Conservation (phyloP, 2,888 invertebrate species). For the Cepaea hortensis region DNA sequence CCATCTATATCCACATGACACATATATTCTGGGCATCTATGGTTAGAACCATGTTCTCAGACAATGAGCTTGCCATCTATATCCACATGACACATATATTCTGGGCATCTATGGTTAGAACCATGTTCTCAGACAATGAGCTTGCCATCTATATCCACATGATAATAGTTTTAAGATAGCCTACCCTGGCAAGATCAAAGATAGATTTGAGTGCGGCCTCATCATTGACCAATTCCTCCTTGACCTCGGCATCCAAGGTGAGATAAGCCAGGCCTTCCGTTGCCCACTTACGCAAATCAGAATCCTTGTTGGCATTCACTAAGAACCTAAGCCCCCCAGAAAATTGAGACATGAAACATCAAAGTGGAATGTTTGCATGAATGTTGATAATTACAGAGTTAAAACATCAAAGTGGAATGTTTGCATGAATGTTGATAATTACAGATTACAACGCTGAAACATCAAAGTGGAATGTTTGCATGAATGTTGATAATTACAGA, state of each 20-base stretch:
- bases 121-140: neutral
- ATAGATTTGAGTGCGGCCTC: slow-evolving; percentile 87
- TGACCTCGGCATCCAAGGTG: slow-evolving; percentile 97
- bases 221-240: slow-evolving; percentile 95
- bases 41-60: too few relatives aligned
- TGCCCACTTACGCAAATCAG: slow-evolving; percentile 94
- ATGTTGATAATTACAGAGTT: too few relatives aligned
- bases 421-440: neutral
- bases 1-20: too few relatives aligned
- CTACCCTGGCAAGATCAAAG: slow-evolving; percentile 88
- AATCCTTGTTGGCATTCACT: slow-evolving; percentile 89
- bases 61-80: neutral
- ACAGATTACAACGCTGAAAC: neutral
- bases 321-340: slow-evolving; percentile 80
- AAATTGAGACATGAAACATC: neutral
- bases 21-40: too few relatives aligned
- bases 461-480: neutral
- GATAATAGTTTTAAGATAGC: neutral
- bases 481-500: too few relatives aligned
- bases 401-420: too few relatives aligned
- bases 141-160: neutral
- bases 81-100: neutral
- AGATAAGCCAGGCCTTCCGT: slow-evolving; percentile 97
- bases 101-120: too few relatives aligned
- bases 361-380: neutral